Evolutionary conservation across 2,888 invertebrate species (phyloP), one percentile per base, ranked within the genome.

Genomic region (Sinelater perroti): DNA sequence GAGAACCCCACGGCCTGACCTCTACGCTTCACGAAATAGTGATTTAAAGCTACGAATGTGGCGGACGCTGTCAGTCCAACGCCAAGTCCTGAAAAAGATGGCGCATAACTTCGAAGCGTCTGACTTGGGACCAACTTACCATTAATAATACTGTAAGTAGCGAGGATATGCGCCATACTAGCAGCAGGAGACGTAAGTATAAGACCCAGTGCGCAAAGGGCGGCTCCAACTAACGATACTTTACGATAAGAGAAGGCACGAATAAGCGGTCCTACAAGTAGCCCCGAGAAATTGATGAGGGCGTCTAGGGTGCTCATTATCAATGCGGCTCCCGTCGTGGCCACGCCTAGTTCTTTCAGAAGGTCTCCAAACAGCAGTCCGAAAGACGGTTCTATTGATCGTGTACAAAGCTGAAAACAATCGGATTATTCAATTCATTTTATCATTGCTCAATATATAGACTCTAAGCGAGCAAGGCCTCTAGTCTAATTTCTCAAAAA

Each of bases 1-100:
- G 90, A 90, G 16, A 90, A 79, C 0, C 91, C 91, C 4, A 91
- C 89, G 0, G 91, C 91, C 74, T 90, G 90, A 0, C 91, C 90
- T 14, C 91, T 84, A 73, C 87, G 87, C 73, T 87, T 86, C 10
- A 86, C 83, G 72, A 91, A 91, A 73, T 88, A 91, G 70, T 89
- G 87, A 76, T 90, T 91, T 1, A 91, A 78, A 0, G 91, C 88
- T 6, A 91, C 90, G 75, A 91, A 90, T 0, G 90, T 87, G 8
- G 90, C 87, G 8, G 91, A 85, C 10, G 88, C 87, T 0, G 90
- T 88, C 21, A 91, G 80, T 6, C 91, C 91, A 51, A 89, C 88
- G 18, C 91, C 91, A 66, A 91, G 84, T 67, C 89, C 89, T 89
- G 75, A 28, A 54, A 58, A 3, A n/a, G n/a, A n/a, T n/a, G n/a